A percentile compares a stretch with the other conserved stretches of the same genome.
phyloP scores from a whole-genome alignment of 2,113 vertebrate species.

The Astur gentilis region DNA sequence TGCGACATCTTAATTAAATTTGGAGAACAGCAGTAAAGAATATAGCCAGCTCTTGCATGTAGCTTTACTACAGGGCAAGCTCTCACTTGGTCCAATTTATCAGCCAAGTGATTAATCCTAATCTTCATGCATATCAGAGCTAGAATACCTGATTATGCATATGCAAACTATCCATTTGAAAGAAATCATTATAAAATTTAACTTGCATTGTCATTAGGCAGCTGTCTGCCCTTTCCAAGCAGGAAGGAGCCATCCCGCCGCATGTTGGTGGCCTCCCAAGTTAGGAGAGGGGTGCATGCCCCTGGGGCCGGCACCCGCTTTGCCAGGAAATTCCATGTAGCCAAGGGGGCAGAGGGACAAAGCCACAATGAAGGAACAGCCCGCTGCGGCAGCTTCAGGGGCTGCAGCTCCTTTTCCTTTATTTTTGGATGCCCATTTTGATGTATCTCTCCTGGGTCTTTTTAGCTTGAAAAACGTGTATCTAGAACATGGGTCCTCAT shows the following conservation, averaged over 20 bases:
- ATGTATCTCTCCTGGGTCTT: neutral
- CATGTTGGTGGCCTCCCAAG: neutral
- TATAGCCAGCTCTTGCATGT: neutral
- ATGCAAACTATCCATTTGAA: neutral
- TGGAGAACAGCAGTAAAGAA: neutral
- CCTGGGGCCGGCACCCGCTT: no score
- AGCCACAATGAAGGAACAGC: neutral
- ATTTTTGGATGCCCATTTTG: neutral
- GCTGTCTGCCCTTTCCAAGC: neutral
- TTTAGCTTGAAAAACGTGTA: neutral
- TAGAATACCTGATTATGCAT: neutral
- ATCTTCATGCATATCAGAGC: neutral
- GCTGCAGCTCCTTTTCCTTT: neutral
- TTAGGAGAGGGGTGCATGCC: neutral
- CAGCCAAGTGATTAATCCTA: neutral
- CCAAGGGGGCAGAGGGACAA: neutral
- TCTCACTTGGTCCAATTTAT: neutral
- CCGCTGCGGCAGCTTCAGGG: fast-evolving
- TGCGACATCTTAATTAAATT: neutral
- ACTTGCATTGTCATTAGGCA: neutral
- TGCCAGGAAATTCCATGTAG: neutral
- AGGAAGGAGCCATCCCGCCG: neutral
- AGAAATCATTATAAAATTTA: neutral
- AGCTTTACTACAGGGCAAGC: neutral
- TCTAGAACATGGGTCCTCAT: neutral